A percentile compares a stretch with the other conserved stretches of the same genome.
These are phyloP conservation scores for Erpobdella octoculata DNA, from an alignment of 2,888 invertebrate species.

Conservation along the genomic window DNA sequence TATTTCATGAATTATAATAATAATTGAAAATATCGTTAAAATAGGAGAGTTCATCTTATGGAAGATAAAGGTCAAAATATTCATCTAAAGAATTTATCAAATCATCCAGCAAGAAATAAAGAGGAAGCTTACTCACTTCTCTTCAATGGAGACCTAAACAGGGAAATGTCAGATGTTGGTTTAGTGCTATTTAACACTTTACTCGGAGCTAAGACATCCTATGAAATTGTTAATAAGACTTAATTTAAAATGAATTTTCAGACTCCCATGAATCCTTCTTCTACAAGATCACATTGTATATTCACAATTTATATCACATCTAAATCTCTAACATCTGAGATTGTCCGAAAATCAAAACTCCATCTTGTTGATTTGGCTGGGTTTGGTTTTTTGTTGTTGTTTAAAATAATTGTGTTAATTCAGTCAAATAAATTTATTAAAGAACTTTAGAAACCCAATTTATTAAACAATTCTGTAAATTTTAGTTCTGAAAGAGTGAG, in stretches of 20 bases:
- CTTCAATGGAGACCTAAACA: slow-evolving; percentile 53
- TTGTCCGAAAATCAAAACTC: slow-evolving; percentile 50
- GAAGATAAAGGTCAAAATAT: slow-evolving; percentile 52
- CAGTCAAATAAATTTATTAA: neutral
- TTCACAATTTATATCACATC: slow-evolving; percentile 51
- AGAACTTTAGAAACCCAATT: neutral
- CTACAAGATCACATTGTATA: slow-evolving; percentile 53
- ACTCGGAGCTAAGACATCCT: too few relatives aligned
- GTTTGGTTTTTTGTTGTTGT: slow-evolving; percentile 38
- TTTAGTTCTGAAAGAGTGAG: slow-evolving; percentile 52
- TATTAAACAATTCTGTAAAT: neutral
- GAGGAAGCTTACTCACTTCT: slow-evolving; percentile 52
- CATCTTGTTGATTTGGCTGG: slow-evolving; percentile 54
- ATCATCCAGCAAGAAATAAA: slow-evolving; percentile 48
- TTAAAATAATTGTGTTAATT: neutral
- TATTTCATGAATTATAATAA: slow-evolving; percentile 6
- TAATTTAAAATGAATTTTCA: slow-evolving; percentile 35
- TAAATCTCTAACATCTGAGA: slow-evolving; percentile 49
- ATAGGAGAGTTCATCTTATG: slow-evolving; percentile 48
- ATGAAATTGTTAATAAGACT: too few relatives aligned
- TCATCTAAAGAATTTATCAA: slow-evolving; percentile 51
- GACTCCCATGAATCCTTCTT: slow-evolving; percentile 54
- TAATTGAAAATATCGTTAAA: neutral
- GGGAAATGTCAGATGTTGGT: slow-evolving; percentile 53
- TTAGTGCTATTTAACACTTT: too few relatives aligned